phyloP scores from a whole-genome alignment of 1,140 invertebrate genomes.

The Temnothorax longispinosus region DNA sequence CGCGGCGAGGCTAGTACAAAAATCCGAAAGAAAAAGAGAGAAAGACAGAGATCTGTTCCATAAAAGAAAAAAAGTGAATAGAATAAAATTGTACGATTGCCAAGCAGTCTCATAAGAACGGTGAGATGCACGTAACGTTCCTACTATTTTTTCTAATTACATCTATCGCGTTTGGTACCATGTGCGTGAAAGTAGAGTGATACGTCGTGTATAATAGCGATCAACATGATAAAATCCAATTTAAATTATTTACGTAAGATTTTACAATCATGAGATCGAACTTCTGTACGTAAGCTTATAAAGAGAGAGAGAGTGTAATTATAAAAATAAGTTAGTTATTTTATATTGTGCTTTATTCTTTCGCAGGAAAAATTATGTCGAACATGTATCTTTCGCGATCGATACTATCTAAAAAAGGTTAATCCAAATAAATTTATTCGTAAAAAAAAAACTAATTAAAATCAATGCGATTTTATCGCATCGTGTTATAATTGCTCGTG shows the following conservation, averaged over 20 bases:
- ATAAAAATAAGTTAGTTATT: not conserved
- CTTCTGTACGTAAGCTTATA: not conserved
- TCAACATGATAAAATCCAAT: constrained; percentile 9
- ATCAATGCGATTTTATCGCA: constrained; percentile 37
- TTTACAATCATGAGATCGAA: not conserved
- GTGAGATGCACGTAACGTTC: not conserved
- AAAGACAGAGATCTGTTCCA: not conserved
- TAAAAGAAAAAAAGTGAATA: not conserved
- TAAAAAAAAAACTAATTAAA: constrained; percentile 38
- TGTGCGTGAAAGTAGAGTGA: not conserved
- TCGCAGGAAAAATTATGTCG: not conserved
- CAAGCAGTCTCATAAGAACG: constrained; percentile 32
- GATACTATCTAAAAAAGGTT: not conserved
- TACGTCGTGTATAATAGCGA: not conserved
- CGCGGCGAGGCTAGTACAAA: not conserved
- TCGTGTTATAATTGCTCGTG: constrained; percentile 31
- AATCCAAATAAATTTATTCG: constrained; percentile 12
- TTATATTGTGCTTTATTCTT: not conserved
- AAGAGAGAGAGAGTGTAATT: not conserved
- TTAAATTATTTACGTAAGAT: not conserved
- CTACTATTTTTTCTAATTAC: constrained; percentile 36
- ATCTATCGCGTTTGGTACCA: not conserved
- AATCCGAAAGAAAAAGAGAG: not conserved
- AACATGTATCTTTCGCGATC: not conserved
- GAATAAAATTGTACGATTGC: constrained; percentile 23